Evolutionary conservation across 2,888 invertebrate genomes (phyloP), one percentile per base, ranked within the genome.

Genomic region (Tryphoninae sp.): DNA sequence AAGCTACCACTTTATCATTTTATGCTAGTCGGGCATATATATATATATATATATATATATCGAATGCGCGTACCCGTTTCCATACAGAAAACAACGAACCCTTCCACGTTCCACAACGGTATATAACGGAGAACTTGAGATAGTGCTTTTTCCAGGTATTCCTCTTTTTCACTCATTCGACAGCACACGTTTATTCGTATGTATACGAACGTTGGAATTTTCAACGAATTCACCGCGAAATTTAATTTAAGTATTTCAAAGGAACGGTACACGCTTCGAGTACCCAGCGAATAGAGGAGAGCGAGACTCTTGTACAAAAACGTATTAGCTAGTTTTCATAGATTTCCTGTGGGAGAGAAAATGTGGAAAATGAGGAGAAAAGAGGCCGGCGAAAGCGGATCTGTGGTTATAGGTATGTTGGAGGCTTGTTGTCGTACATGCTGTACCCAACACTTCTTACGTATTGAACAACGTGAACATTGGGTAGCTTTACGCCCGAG

Each of bases 321-420:
- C 7, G 16, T 55, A 59, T n/a, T 51, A 19, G 45, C 45, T 53
- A 40, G 58, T 74, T 74, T 71, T 59, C 74, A 45, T 71, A 78
- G 80, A 78, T 81, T 74, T 77, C 72, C 69, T 79, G 51, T 49
- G 68, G 68, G 73, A 74, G 73, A 78, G 73, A 69, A 55, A 53
- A 51, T 33, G 79, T 19, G 19, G 40, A 75, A 45, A 23, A 23
- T 19, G 53, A 61, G 75, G 55, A 19, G 7, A 19, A 19, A 55
- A 55, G n/a, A 51, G 19, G 16, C 55, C n/a, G 55, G n/a, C 55
- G 55, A 55, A 19, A 55, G 4, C 7, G 55, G 9, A 22, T 22
- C 9, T 19, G 22, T 1, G 8, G 55, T 40, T 26, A 3, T 4
- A 13, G 40, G 3, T n/a, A 26, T n/a, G 33, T 6, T 33, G 6